Percentiles rank a stretch among this genome's conserved stretches.
Conservation (phyloP, 2,888 invertebrate species). For the Limnephilus auricula region DNA sequence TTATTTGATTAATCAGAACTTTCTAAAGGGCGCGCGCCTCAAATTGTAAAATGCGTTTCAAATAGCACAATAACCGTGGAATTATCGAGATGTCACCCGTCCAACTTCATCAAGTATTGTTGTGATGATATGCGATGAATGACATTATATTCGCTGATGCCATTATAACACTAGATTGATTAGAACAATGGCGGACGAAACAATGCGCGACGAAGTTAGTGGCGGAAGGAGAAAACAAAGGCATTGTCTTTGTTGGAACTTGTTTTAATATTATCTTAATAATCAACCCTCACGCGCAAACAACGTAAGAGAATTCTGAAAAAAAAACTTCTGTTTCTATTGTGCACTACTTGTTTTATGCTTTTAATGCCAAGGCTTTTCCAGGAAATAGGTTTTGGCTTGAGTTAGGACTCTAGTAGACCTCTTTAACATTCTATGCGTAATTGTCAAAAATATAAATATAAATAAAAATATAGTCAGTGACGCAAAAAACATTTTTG, state of each 20-base stretch:
- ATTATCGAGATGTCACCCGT: background rate
- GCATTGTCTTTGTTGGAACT: slow-evolving; percentile 40
- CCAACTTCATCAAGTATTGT: background rate
- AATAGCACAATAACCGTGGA: background rate
- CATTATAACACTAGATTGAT: slow-evolving; percentile 3
- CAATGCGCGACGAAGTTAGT: slow-evolving; percentile 28
- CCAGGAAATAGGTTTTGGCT: background rate
- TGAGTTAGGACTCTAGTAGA: background rate
- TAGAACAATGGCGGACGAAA: slow-evolving; percentile 23
- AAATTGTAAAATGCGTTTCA: background rate
- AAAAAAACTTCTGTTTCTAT: background rate
- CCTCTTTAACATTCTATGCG: background rate
- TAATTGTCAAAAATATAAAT: background rate
- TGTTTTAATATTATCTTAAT: slow-evolving; percentile 10
- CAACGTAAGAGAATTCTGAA: background rate
- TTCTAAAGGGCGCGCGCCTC: background rate
- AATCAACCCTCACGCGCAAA: background rate
- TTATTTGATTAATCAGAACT: background rate
- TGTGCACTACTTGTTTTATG: background rate
- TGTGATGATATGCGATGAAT: background rate
- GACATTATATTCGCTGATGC: background rate
- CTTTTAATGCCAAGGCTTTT: background rate
- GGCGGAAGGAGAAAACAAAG: slow-evolving; percentile 7
- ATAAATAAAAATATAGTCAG: too few species aligned
- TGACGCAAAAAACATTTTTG: too few species aligned